Conservation (phyloP, 2,888 invertebrate species). For the Tolmerus cingulatus region DNA sequence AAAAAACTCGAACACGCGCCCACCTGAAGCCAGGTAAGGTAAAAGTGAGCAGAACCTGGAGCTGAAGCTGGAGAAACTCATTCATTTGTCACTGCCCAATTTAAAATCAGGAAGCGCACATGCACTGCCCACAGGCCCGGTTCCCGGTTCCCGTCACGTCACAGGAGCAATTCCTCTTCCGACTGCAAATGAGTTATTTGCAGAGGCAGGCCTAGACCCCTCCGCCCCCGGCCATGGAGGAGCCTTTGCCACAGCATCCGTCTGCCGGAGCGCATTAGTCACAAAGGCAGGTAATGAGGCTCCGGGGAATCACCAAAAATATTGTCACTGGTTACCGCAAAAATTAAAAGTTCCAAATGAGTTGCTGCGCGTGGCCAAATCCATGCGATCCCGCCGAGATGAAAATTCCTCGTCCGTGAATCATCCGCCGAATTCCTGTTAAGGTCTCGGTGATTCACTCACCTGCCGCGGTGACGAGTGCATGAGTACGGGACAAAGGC, state of each 20-base stretch:
- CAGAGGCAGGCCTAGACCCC: not conserved
- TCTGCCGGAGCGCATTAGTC: not conserved
- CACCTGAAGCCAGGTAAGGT: not conserved
- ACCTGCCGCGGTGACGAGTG: not conserved
- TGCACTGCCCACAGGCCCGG: not conserved
- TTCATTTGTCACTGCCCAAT: not conserved
- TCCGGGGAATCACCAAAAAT: not conserved
- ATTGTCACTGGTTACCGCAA: not conserved
- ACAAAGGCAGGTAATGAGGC: not conserved
- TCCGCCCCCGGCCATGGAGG: not conserved
- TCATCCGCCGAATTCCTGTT: not conserved
- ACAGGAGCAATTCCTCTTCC: not conserved
- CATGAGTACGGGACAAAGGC: not conserved
- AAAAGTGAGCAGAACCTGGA: not conserved
- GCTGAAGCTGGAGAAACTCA: not conserved
- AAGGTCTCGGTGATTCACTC: not conserved
- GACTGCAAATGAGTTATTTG: not conserved
- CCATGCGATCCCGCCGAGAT: not conserved
- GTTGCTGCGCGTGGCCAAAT: not conserved
- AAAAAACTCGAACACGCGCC: not conserved
- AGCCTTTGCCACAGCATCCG: not conserved
- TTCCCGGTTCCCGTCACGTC: no score
- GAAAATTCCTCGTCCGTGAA: not conserved
- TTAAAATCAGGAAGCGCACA: not conserved
- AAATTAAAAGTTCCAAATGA: not conserved